A percentile compares a stretch with the other conserved stretches of the same genome.
Evolutionary conservation across 1,140 invertebrate genomes (phyloP).

Genomic region (Zaprionus davidi): DNA sequence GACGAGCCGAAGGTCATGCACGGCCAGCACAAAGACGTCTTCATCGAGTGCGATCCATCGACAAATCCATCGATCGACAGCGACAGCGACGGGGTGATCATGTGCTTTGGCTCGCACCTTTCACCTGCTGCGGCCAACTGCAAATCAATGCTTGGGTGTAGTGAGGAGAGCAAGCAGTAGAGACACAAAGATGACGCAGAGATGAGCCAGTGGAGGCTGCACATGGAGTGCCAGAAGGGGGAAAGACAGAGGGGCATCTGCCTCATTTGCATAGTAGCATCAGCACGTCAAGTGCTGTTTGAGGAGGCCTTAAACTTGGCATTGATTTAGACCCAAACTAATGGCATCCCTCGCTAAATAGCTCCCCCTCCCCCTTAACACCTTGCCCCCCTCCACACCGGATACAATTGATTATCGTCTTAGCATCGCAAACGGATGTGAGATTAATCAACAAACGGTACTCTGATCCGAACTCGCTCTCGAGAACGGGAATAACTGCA

Average conservation of each 20-base stretch:
- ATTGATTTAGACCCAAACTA: slow-evolving; percentile 50
- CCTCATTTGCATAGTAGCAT: slow-evolving; percentile 5
- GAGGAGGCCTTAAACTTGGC: slow-evolving; percentile 66
- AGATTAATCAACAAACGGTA: slow-evolving; percentile 44
- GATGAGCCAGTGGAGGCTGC: not conserved
- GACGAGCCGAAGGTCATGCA: slow-evolving; percentile 53
- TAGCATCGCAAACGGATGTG: slow-evolving; percentile 32
- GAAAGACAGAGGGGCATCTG: not conserved
- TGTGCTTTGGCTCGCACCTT: slow-evolving; percentile 55
- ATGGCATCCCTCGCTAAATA: not conserved
- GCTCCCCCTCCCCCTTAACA: not conserved
- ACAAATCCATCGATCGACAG: not conserved
- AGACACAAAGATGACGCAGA: not conserved
- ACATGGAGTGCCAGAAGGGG: not conserved
- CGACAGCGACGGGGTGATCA: not conserved
- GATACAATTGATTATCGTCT: slow-evolving; percentile 20
- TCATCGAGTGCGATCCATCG: slow-evolving; percentile 29
- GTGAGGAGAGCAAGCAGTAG: not conserved
- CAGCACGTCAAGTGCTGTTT: not conserved
- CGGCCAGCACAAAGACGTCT: slow-evolving; percentile 49
- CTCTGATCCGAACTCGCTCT: slow-evolving; percentile 34
- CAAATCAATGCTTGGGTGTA: slow-evolving; percentile 23
- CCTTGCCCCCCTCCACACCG: not conserved
- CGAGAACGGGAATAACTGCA: slow-evolving; percentile 45
- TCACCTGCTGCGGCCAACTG: slow-evolving; percentile 51